Evolutionary conservation across 2,888 invertebrate species (phyloP).

Genomic region (Leptopilina myrica): DNA sequence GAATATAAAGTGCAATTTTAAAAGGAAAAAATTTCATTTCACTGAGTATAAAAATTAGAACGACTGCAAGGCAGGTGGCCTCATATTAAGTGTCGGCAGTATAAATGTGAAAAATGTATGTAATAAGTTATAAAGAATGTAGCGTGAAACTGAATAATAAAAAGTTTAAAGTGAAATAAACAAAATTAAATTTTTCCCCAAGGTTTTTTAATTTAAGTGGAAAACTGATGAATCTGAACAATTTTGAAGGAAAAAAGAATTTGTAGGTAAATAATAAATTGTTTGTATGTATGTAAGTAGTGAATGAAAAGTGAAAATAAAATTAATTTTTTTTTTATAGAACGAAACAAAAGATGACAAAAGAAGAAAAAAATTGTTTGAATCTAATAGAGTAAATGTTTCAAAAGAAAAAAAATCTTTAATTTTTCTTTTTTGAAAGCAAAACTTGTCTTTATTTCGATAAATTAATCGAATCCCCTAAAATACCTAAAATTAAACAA

Average conservation of each 20-base stretch:
- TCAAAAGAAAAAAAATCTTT: too few species aligned
- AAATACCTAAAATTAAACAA: too few species aligned
- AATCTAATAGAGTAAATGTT: too few species aligned
- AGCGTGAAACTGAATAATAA: conserved; percentile 4
- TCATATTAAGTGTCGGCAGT: conserved; percentile 9
- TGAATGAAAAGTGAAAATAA: not conserved
- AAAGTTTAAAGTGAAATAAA: not conserved
- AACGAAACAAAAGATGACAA: too few species aligned
- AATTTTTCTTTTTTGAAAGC: too few species aligned
- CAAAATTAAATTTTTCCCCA: not conserved
- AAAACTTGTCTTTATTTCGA: too few species aligned
- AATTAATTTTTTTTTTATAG: too few species aligned
- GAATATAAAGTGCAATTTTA: not conserved
- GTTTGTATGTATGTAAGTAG: not conserved
- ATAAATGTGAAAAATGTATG: conserved; percentile 6
- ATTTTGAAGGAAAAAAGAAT: not conserved
- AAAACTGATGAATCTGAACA: not conserved
- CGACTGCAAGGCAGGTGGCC: not conserved
- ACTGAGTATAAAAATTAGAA: not conserved
- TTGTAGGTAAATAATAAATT: too few species aligned
- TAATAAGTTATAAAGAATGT: not conserved
- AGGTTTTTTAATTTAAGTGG: not conserved
- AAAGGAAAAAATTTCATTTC: conserved; percentile 6
- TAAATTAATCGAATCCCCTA: too few species aligned
- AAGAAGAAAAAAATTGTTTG: too few species aligned